Base-by-base conservation (phyloP, 2,888 invertebrate genomes). In the Tipula unca region DNA sequence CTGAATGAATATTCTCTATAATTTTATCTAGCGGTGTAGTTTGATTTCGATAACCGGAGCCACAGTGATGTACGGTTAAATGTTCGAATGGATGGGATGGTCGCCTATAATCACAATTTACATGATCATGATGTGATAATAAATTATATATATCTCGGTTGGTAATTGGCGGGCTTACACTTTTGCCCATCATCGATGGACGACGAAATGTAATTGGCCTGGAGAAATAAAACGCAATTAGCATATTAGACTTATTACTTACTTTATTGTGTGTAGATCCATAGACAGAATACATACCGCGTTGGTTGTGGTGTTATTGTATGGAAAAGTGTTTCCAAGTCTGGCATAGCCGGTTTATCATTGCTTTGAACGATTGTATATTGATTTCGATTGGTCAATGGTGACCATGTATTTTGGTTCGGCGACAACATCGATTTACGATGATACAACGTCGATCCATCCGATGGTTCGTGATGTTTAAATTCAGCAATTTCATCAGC, bases 401-500 rank as follows among this genome's bases (percentile, higher is more conserved):
- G 90, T 13, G 90, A 90, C 90, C 90, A 90, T 0, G 90, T 90
- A 85, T 90, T 88, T 86, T 90, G 90, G 87, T 90, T 89, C 0
- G 32, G 54, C 20, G 54, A 13, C 6, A 39, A 35, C n/a, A 83
- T 8, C 10, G 83, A 83, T 36, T 84, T 84, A 10, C 20, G 84
- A 36, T 84, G 84, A 0, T 36, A 39, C 4, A 84, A 20, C 1
- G 29, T 35, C 6, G 32, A 36, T 39, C 84, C 84, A 20, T 84
- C 36, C 13, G 32, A 4, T 29, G 29, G n/a, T 32, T 85, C 85
- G 2, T 48, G 17, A 17, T 88, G 88, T 39, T 87, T 87, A 86
- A 89, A 87, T 82, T 88, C 88, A 8, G 89, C 88, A 85, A 90
- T 87, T 86, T 91, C 90, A 86, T 90, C 89, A 3, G 90, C 89